Evolutionary conservation across 2,888 invertebrate genomes (phyloP).

Genomic region (Ophion obscuratus): DNA sequence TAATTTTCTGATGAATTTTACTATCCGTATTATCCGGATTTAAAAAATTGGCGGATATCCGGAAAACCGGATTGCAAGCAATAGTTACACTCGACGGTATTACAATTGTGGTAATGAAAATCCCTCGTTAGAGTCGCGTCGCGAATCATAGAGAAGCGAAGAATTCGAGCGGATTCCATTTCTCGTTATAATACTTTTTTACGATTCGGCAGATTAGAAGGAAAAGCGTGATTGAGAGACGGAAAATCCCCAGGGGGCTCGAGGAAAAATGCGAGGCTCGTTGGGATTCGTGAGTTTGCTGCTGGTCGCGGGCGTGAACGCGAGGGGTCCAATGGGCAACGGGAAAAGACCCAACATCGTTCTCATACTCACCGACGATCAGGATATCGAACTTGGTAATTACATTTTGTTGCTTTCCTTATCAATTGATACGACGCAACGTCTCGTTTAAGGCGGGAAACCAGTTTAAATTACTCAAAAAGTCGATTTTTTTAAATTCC

Average conservation of each 20-base stretch:
- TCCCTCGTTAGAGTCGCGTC: neutral
- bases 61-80: no score
- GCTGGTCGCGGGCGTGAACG: conserved; percentile 73
- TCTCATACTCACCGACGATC: conserved; percentile 97
- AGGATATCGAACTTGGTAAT: conserved; percentile 96
- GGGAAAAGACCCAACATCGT: conserved; percentile 97
- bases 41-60: no score
- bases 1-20: no score
- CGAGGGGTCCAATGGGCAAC: conserved; percentile 73
- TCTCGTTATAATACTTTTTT: no score
- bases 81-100: neutral
- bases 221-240: neutral
- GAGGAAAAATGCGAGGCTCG: conserved; percentile 30
- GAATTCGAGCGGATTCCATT: no score
- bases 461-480: no score
- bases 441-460: neutral
- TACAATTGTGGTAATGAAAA: neutral
- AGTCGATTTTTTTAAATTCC: no score
- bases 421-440: neutral
- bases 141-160: no score
- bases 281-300: conserved; percentile 67
- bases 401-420: conserved; percentile 37
- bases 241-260: neutral
- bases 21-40: no score
- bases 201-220: no score